Evolutionary conservation across 2,888 invertebrate species (phyloP), one percentile per base, ranked within the genome.

Genomic region (Troglohyphantes excavatus): DNA sequence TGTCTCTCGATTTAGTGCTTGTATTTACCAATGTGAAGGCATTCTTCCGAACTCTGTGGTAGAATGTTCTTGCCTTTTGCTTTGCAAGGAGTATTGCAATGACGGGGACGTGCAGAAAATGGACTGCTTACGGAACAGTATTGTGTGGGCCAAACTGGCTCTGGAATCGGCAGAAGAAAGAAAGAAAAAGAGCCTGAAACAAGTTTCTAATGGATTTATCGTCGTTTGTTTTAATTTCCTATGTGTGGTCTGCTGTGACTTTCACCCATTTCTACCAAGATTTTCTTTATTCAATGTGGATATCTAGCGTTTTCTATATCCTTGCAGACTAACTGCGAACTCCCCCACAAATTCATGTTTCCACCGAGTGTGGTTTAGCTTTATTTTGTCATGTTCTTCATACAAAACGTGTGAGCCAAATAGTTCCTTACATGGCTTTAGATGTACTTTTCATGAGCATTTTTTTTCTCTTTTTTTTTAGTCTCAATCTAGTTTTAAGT

Each of bases 351-450:
- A 19, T 46, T 46, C 43, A 73, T 46, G 53, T 53, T 83, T 65
- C 65, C 65, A 63, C 61, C 39, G 46, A 73, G 19, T 53, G 53
- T 61, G 85, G 76, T 85, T 85, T 68, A 85, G 85, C 85, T 85
- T 85, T 83, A 83, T 72, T 61, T 82, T 70, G 27, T 85, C 61
- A 53, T 29, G 68, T 76, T 76, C 19, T 75, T 84, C 65, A 46
- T 61, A 33, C 39, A n/a, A 29, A 19, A 75, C 21, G 23, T 83
- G 46, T 65, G 73, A 65, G 68, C 59, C 27, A 72, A 39, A 53
- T 85, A 85, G 85, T 85, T 85, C 85, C 85, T 85, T 85, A 68
- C 85, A 76, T 68, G 59, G 68, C 68, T 61, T 76, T 85, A 68
- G 53, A 85, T 65, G 59, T 76, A 61, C 76, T 83, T 83, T 83